A percentile compares a stretch with the other conserved stretches of the same genome.
Evolutionary conservation across 2,888 invertebrate species (phyloP).

Genomic region (Eretmocerus hayati): DNA sequence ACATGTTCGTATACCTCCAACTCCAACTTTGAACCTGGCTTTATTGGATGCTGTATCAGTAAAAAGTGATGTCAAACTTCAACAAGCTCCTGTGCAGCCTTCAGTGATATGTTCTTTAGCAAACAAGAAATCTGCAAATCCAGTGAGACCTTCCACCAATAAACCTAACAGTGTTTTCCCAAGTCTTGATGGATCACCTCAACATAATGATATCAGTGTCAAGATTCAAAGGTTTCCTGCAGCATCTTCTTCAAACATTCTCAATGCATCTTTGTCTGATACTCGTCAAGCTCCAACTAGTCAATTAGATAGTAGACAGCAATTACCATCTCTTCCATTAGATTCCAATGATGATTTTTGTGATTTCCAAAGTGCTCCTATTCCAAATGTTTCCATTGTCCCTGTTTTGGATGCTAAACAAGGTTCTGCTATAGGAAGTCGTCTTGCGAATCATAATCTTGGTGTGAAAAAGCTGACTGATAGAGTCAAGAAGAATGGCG

Average conservation of each 20-base stretch:
- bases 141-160: too few species aligned
- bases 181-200: background rate
- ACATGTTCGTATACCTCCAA: constrained; percentile 39
- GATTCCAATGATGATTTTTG: constrained; percentile 46
- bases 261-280: constrained; percentile 7
- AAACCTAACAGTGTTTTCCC: constrained; percentile 4
- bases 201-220: constrained; percentile 9
- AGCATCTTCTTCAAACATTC: constrained; percentile 2
- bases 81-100: constrained; percentile 4
- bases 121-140: constrained; percentile 10
- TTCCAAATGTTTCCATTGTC: constrained; percentile 28
- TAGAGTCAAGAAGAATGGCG: constrained; percentile 33
- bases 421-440: constrained; percentile 46
- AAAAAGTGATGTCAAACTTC: constrained; percentile 16
- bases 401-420: constrained; percentile 39
- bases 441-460: constrained; percentile 48
- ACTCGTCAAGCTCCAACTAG: constrained; percentile 2
- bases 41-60: constrained; percentile 9
- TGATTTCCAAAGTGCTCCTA: constrained; percentile 48
- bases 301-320: constrained; percentile 20
- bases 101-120: constrained; percentile 1
- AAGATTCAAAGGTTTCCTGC: too few species aligned
- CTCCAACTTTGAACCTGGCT: constrained; percentile 41
- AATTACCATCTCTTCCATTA: constrained; percentile 18
- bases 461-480: constrained; percentile 41